Evolutionary conservation across 2,888 invertebrate species (phyloP).

Genomic region (Entomobrya multifasciata): DNA sequence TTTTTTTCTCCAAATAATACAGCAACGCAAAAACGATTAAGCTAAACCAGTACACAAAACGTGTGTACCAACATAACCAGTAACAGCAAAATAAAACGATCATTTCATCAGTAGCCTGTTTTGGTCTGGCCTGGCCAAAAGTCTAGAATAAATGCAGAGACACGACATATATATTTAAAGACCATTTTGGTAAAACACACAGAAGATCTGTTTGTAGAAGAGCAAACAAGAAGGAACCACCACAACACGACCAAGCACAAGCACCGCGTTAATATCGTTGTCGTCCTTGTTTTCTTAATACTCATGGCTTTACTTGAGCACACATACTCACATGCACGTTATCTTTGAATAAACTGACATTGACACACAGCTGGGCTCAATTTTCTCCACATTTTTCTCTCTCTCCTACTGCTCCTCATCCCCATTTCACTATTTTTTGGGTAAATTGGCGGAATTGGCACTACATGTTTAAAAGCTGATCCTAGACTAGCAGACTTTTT

Average conservation of each 20-base stretch:
- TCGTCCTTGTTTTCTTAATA: conserved; percentile 50
- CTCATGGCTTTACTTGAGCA: conserved; percentile 45
- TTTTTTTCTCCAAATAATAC: no score
- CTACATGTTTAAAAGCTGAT: conserved; percentile 13
- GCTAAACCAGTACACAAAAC: no score
- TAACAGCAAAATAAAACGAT: not conserved
- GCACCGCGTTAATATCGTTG: conserved; percentile 15
- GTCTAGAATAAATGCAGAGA: not conserved
- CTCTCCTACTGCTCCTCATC: conserved; percentile 14
- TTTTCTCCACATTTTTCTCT: conserved; percentile 30
- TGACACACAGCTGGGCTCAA: conserved; percentile 68
- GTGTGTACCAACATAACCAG: not conserved
- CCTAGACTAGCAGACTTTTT: not conserved
- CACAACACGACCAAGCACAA: not conserved
- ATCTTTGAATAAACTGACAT: conserved; percentile 64
- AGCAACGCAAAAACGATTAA: conserved; percentile 8
- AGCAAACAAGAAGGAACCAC: conserved; percentile 23
- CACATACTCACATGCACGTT: conserved; percentile 34
- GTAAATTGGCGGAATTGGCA: conserved; percentile 40
- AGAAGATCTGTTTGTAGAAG: conserved; percentile 22
- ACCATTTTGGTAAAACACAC: conserved; percentile 3
- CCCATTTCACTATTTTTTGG: conserved; percentile 22
- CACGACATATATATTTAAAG: not conserved
- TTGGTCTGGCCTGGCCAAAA: no score
- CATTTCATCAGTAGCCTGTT: not conserved